phyloP scores from a whole-genome alignment of 1,140 invertebrate genomes.

The Chelonus insularis region DNA sequence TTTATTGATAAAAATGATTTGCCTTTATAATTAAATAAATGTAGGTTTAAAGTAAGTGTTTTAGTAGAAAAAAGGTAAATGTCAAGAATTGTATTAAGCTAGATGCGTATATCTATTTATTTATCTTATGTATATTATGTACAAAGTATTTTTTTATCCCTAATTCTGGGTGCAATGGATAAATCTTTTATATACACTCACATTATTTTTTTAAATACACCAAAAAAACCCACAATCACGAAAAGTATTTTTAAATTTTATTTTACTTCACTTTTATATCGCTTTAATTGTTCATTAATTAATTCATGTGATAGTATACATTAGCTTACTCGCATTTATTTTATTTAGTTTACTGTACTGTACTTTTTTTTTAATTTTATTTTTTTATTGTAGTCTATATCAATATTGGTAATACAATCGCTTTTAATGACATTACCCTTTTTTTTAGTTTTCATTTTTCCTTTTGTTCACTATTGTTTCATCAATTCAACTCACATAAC shows the following conservation, averaged over 20 bases:
- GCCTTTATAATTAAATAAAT: no score
- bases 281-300: constrained; percentile 13
- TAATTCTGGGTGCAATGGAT: constrained; percentile 40
- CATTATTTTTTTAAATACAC: constrained; percentile 34
- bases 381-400: no score
- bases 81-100: constrained; percentile 16
- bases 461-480: no score
- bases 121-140: constrained; percentile 50
- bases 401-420: no score
- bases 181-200: constrained; percentile 48
- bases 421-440: no score
- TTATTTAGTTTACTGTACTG: no score
- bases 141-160: constrained; percentile 44
- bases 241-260: constrained; percentile 11
- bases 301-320: constrained; percentile 23
- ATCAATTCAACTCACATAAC: no score
- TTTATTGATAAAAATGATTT: no score
- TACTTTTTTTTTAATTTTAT: no score
- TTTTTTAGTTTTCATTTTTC: no score
- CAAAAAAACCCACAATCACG: constrained; percentile 25
- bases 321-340: constrained; percentile 5
- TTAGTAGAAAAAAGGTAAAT: background rate
- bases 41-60: no score
- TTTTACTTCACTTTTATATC: constrained; percentile 11
- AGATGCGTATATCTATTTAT: constrained; percentile 44